These are phyloP conservation scores for Cyclopterus lumpus DNA, from an alignment of 2,797 vertebrate genomes.

Conservation along the genomic window DNA sequence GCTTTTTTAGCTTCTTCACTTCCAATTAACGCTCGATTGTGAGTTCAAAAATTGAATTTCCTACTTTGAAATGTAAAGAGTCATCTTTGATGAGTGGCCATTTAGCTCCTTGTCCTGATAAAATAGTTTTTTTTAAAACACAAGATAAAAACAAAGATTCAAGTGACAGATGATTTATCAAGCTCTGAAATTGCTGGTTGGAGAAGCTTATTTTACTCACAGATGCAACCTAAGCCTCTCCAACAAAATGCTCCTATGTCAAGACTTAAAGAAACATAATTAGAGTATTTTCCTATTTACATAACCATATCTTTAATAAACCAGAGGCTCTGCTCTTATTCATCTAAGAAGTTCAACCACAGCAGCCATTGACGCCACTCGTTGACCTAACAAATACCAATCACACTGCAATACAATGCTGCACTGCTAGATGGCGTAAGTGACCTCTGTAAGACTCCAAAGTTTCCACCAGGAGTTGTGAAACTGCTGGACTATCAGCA, in stretches of 20 bases:
- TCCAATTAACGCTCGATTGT: constrained; percentile 10
- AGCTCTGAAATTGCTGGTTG: not conserved
- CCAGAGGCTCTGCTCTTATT: not conserved
- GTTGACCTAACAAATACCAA: constrained; percentile 31
- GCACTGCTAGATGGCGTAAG: constrained; percentile 83
- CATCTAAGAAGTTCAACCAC: not conserved
- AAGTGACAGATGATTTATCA: not conserved
- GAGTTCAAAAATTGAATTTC: constrained; percentile 1
- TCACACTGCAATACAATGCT: constrained; percentile 64
- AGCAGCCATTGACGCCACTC: constrained; percentile 5
- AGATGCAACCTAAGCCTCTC: not conserved
- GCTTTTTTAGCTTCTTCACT: constrained; percentile 7
- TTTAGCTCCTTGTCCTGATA: not conserved
- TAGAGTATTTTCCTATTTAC: not conserved
- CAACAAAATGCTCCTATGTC: not conserved
- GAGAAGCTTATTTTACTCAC: not conserved
- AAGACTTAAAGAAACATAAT: not conserved
- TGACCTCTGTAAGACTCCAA: constrained; percentile 58
- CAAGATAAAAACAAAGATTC: not conserved
- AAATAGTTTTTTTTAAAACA: not conserved
- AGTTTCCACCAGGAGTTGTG: constrained; percentile 17
- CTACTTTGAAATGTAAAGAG: not conserved
- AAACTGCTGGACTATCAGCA: constrained; percentile 23
- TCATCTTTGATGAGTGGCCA: not conserved
- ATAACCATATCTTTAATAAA: not conserved